These are phyloP conservation scores for Fulmarus glacialis DNA, from an alignment of 2,113 vertebrate species.

Conservation along the genomic window DNA sequence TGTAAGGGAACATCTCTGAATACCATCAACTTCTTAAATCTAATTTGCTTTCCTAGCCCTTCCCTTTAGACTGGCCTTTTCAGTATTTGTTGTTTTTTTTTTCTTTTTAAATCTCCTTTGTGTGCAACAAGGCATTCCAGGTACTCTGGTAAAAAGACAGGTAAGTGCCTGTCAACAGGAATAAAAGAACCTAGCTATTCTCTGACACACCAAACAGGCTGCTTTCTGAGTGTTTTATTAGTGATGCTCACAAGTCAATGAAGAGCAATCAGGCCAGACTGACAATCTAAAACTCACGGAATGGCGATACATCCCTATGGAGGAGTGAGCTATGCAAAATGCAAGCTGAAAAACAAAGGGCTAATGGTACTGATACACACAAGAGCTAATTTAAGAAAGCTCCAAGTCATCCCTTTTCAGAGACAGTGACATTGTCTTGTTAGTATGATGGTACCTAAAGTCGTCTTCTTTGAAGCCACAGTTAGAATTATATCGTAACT, in stretches of 20 bases:
- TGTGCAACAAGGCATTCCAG: neutral
- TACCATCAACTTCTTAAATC: neutral
- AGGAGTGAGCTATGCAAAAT: neutral
- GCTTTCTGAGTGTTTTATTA: neutral
- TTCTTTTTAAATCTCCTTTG: neutral
- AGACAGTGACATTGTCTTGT: neutral
- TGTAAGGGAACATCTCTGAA: neutral
- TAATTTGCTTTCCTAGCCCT: neutral
- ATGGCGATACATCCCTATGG: accelerated
- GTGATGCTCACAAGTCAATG: neutral
- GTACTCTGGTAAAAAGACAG: neutral
- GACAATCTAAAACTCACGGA: neutral
- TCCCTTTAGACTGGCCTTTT: neutral
- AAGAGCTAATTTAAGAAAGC: neutral
- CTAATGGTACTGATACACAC: neutral
- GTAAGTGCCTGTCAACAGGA: neutral
- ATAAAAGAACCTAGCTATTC: neutral
- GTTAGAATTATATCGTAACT: neutral
- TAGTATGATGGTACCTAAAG: neutral
- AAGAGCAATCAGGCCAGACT: neutral
- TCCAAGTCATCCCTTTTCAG: neutral
- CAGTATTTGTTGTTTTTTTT: neutral
- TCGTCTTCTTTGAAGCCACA: neutral
- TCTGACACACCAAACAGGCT: neutral
- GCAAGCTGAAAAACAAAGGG: neutral